Base-by-base conservation (phyloP, 2,888 invertebrate species). In the Drosophila mayaguana region DNA sequence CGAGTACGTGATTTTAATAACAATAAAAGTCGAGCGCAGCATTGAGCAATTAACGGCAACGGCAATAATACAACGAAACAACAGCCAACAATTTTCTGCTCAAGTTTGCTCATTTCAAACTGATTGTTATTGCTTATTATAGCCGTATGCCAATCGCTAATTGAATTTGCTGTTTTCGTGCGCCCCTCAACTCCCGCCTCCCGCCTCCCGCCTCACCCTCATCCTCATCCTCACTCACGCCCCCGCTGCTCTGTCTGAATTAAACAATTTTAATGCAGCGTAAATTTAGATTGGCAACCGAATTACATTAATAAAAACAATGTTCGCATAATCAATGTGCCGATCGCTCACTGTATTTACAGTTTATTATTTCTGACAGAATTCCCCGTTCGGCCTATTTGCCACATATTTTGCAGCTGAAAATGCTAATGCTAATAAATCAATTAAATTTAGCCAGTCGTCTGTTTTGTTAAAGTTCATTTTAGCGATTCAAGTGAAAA, bases 1-100 rank as follows among this genome's bases (percentile, higher is more conserved):
- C 70, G 73, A 79, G 78, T 84, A 89, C 84, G 84, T 84, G 84
- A 84, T 84, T 87, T 87, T 89, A 89, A 89, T 89, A 84, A 87
- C 88, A 84, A 84, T 89, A 72, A 87, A 89, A 83, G 60, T 67
- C 55, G 71, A 73, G 68, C 75, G 56, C 79, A 81, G 67, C 84
- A 84, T 77, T 84, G 87, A 84, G 64, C 89, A 89, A 79, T 88
- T 86, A 89, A 79, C 69, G 55, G 40, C 43, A 60, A 79, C 69
- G 55, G 40, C 42, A 75, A 63, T 51, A 72, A 68, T 42, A 57
- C 46, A 54, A 56, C 28, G 25, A 54, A 28, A 48, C 71, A 72
- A 62, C 62, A 65, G 25, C 25, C 42, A 72, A 38, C 68, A 61
- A 68, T 65, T 75, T 57, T 70, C 69, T 73, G 78, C 75, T 78